These are phyloP conservation scores for Gymnobelideus leadbeateri DNA, from an alignment of 2,113 vertebrate species.

Conservation along the genomic window DNA sequence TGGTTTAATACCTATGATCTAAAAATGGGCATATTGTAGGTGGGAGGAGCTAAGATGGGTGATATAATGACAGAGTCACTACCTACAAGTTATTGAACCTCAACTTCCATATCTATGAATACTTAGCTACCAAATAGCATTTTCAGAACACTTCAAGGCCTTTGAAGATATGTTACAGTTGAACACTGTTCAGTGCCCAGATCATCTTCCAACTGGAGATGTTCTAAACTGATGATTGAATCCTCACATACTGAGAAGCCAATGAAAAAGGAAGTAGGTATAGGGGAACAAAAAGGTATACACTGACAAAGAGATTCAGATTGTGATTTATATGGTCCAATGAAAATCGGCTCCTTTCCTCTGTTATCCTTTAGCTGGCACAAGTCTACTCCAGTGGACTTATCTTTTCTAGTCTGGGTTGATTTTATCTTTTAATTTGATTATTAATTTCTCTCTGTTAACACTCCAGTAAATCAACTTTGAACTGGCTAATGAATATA, in stretches of 20 bases:
- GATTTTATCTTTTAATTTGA: neutral
- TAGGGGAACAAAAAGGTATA: neutral
- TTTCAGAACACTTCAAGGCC: neutral
- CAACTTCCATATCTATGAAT: neutral
- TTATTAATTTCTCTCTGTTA: neutral
- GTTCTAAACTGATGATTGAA: neutral
- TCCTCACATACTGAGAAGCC: neutral
- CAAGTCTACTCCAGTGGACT: neutral
- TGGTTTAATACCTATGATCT: neutral
- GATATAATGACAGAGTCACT: neutral
- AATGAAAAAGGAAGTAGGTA: neutral
- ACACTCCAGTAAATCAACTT: neutral
- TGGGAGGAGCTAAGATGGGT: neutral
- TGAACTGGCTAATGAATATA: neutral
- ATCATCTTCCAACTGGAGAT: neutral
- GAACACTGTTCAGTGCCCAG: neutral
- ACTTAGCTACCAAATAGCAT: neutral
- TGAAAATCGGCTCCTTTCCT: neutral
- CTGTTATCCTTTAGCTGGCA: neutral
- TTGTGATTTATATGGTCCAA: neutral
- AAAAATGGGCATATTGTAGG: neutral
- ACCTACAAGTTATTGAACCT: neutral
- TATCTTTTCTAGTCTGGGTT: neutral
- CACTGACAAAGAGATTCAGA: neutral
- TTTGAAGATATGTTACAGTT: neutral